These are phyloP conservation scores for Macrosiphum euphorbiae DNA, from an alignment of 2,888 invertebrate species.

Conservation along the genomic window DNA sequence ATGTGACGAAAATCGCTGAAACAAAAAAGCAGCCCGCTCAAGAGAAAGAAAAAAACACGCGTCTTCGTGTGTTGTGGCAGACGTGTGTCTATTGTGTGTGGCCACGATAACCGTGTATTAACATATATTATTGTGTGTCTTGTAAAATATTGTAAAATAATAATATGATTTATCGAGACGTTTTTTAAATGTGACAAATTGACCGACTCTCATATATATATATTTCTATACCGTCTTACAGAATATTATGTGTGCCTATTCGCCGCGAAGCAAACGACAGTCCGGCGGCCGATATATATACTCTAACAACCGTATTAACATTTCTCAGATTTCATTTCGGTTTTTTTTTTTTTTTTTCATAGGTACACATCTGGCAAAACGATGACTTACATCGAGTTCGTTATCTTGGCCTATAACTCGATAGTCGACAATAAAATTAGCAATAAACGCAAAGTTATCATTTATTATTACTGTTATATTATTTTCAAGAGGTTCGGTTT, in stretches of 20 bases:
- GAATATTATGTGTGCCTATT: not conserved
- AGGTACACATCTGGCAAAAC: not conserved
- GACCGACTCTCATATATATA: not conserved
- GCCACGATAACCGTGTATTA: not conserved
- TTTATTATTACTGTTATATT: not conserved
- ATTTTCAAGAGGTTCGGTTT: not conserved
- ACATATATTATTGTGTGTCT: not conserved
- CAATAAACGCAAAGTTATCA: not conserved
- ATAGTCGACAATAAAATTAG: not conserved
- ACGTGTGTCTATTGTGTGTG: constrained; percentile 25
- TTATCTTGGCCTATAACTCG: not conserved
- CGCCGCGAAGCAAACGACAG: not conserved
- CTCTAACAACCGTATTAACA: not conserved
- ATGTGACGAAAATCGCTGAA: constrained; percentile 16
- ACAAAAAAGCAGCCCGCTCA: not conserved
- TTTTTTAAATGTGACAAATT: constrained; percentile 35
- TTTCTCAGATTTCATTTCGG: not conserved
- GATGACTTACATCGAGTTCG: not conserved
- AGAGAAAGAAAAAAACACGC: constrained; percentile 19
- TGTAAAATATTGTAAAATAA: constrained; percentile 37
- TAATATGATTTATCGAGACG: constrained; percentile 11
- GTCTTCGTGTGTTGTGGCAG: not conserved
- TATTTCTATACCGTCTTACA: not conserved
- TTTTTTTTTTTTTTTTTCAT: not conserved
- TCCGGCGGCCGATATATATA: not conserved